Conservation (phyloP, 1,140 invertebrate genomes). For the Heliconius congener region DNA sequence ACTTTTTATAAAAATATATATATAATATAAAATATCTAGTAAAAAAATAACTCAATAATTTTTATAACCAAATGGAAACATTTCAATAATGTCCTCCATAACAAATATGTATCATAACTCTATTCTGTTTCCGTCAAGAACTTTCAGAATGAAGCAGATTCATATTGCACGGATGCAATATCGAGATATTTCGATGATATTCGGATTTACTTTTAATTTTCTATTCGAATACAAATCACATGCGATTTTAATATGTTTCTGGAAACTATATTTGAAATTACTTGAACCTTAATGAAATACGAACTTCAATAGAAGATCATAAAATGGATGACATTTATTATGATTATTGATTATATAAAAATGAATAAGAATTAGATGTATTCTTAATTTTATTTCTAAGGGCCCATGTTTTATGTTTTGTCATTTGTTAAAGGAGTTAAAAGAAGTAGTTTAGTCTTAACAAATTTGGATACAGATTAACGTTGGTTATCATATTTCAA, state of each 20-base stretch:
- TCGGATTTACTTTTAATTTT: slow-evolving; percentile 36
- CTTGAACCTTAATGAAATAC: neutral
- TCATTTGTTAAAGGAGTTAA: no score
- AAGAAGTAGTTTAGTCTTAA: no score
- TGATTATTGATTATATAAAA: no score
- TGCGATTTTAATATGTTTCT: slow-evolving; percentile 16
- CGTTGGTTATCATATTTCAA: no score
- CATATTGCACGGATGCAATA: slow-evolving; percentile 33
- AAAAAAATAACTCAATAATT: neutral
- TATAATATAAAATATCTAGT: no score
- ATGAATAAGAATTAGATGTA: no score
- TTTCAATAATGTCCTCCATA: neutral
- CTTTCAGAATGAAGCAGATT: slow-evolving; percentile 21
- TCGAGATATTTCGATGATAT: slow-evolving; percentile 32
- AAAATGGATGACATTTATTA: no score
- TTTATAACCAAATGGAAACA: slow-evolving; percentile 1
- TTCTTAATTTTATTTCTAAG: no score
- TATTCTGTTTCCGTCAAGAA: slow-evolving; percentile 24
- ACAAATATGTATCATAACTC: slow-evolving; percentile 17
- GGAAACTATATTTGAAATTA: slow-evolving; percentile 20
- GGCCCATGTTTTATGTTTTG: no score
- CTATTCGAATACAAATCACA: slow-evolving; percentile 20
- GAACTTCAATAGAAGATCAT: neutral
- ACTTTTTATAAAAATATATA: no score
- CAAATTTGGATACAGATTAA: no score